Percentiles rank a stretch among this genome's conserved stretches.
Conservation (phyloP, 2,888 invertebrate genomes). For the Drosophila parthenogenetica region DNA sequence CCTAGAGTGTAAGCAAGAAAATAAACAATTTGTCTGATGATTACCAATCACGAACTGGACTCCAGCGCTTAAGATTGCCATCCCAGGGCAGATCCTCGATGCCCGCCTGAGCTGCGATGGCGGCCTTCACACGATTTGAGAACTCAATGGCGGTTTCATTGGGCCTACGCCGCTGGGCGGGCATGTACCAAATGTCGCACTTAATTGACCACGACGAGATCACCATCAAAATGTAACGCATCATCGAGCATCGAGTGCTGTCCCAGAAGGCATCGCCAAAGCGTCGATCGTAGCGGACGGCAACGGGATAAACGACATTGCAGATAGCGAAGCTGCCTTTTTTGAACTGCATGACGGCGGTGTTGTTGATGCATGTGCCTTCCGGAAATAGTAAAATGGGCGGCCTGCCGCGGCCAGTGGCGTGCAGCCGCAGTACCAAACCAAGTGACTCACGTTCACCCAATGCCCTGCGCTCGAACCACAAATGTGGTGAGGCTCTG, state of each 20-base stretch:
- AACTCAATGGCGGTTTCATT: slow-evolving; percentile 52
- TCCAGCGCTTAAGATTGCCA: slow-evolving; percentile 65
- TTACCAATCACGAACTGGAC: slow-evolving; percentile 55
- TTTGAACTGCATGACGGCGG: slow-evolving; percentile 99
- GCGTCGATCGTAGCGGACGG: slow-evolving; percentile 90
- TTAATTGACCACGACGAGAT: slow-evolving; percentile 61
- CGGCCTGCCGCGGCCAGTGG: slow-evolving; percentile 93
- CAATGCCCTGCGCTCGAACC: slow-evolving; percentile 97
- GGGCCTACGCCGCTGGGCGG: slow-evolving; percentile 24
- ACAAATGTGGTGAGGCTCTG: slow-evolving; percentile 97
- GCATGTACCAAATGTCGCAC: slow-evolving; percentile 69
- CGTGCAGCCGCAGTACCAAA: slow-evolving; percentile 93
- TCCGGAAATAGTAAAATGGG: slow-evolving; percentile 99
- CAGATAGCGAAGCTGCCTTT: slow-evolving; percentile 99
- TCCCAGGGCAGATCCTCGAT: slow-evolving; percentile 62
- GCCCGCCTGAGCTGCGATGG: slow-evolving; percentile 55
- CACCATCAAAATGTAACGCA: slow-evolving; percentile 59
- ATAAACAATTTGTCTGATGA: neutral
- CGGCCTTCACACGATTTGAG: slow-evolving; percentile 58
- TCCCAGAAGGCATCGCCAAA: slow-evolving; percentile 72
- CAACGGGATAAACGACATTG: slow-evolving; percentile 97
- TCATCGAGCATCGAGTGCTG: slow-evolving; percentile 60
- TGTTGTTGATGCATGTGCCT: slow-evolving; percentile 99
- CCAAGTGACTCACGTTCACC: slow-evolving; percentile 95
- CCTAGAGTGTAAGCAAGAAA: too few relatives aligned